Evolutionary conservation across 2,888 invertebrate genomes (phyloP), one percentile per base, ranked within the genome.

Genomic region (Dione vanillae): DNA sequence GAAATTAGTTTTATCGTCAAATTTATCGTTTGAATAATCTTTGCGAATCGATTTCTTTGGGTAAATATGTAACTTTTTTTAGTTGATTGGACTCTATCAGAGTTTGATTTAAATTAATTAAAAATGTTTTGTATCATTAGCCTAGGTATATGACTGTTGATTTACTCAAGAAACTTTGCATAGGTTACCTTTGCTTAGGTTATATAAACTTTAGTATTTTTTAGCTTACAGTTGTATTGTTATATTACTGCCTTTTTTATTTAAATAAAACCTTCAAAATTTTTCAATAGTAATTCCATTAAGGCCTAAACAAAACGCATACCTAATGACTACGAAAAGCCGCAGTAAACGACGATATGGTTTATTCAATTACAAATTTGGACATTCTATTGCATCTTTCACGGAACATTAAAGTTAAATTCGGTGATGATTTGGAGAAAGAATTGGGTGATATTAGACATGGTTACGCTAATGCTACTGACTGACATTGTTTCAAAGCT

Each of bases 311-410:
- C 45, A 2, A 47, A 49, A 64, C 12, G 35, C 43, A 7, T 59
- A 27, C 27, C 27, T 27, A 35, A 47, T 20, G 52, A 27, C n/a
- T 56, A 78, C 78, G 79, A 81, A 81, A 81, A 83, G 82, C 84
- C 81, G 74, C 83, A 83, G 71, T 68, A 80, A 85, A 86, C 80
- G 83, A 82, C 87, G 84, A 82, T 87, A 88, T 86, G 86, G 83
- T 86, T 82, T 82, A 89, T 89, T 90, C 84, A 85, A 88, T 89
- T 88, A 73, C 37, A 47, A n/a, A 45, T 56, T 20, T 61, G 66
- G 58, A 65, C 59, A 27, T 65, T 27, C 49, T 58, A 65, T 52
- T 67, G 62, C 51, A 56, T 69, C 43, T 67, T 74, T 74, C 69
- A 74, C 67, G 73, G 73, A 51, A 70, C 70, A 74, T 74, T 66